These are phyloP conservation scores for Drosophila varians DNA, from an alignment of 1,140 invertebrate genomes.

Conservation along the genomic window DNA sequence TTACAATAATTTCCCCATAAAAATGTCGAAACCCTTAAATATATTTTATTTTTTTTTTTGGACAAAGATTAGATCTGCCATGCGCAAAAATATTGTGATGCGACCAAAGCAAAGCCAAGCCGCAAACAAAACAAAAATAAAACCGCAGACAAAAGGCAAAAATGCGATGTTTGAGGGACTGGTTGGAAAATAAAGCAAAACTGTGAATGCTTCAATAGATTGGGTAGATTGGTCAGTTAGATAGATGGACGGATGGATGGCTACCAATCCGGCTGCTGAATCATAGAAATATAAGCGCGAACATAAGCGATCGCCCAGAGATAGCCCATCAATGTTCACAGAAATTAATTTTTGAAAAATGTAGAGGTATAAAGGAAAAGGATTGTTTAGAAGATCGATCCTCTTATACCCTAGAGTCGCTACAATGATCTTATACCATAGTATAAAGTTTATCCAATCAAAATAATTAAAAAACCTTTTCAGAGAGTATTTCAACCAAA, in stretches of 20 bases:
- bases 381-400: not conserved
- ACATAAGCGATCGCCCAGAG: constrained; percentile 64
- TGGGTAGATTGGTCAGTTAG: not conserved
- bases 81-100: constrained; percentile 80
- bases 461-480: not conserved
- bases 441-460: no score
- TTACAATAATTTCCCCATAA: constrained; percentile 81
- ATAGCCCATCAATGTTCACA: constrained; percentile 54
- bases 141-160: constrained; percentile 32
- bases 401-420: no score
- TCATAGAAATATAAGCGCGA: constrained; percentile 78
- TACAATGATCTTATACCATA: no score
- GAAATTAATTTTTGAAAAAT: constrained; percentile 16
- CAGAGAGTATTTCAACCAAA: constrained; percentile 1
- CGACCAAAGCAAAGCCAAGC: constrained; percentile 42
- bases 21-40: constrained; percentile 71
- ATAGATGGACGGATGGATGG: constrained; percentile 55
- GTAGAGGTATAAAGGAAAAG: constrained; percentile 4
- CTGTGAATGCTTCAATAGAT: constrained; percentile 26
- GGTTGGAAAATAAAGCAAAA: constrained; percentile 27
- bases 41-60: no score
- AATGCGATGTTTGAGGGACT: not conserved
- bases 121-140: constrained; percentile 53
- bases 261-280: constrained; percentile 74
- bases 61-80: constrained; percentile 78